Percentiles rank a stretch among this genome's conserved stretches.
These are phyloP conservation scores for Choloepus didactylus DNA, from an alignment of 2,797 vertebrate species.

Conservation along the genomic window DNA sequence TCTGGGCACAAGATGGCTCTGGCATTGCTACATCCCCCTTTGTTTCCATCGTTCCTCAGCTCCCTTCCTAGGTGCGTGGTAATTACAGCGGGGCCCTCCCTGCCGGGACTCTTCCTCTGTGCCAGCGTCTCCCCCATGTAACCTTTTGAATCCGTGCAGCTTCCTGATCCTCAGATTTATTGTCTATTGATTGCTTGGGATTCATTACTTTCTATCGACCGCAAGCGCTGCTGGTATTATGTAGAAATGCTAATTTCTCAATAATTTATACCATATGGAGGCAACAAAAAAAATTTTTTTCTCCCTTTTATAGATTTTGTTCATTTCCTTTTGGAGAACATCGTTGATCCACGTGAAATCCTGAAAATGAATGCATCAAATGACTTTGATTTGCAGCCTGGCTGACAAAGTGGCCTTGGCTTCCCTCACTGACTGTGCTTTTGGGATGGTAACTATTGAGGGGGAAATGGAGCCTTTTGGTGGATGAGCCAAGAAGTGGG, in stretches of 20 bases:
- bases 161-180: background rate
- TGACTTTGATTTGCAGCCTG: conserved; percentile 71
- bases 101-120: background rate
- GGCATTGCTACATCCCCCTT: background rate
- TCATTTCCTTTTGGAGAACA: conserved; percentile 57
- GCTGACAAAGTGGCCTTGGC: conserved; percentile 19
- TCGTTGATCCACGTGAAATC: conserved; percentile 55
- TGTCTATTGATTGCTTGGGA: background rate
- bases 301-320: conserved; percentile 8
- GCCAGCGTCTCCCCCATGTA: background rate
- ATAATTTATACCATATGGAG: conserved; percentile 13
- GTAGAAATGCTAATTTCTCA: background rate
- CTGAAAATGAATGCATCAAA: conserved; percentile 67
- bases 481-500: background rate
- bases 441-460: background rate
- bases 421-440: conserved; percentile 22
- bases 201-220: conserved; percentile 58
- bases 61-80: background rate
- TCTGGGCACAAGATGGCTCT: background rate
- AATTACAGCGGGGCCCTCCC: background rate
- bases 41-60: background rate
- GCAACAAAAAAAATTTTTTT: conserved; percentile 38
- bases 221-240: background rate
- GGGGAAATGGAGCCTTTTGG: background rate
- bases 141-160: conserved; percentile 28